These are phyloP conservation scores for Isichthys henryi DNA, from an alignment of 2,113 vertebrate species.

Conservation along the genomic window DNA sequence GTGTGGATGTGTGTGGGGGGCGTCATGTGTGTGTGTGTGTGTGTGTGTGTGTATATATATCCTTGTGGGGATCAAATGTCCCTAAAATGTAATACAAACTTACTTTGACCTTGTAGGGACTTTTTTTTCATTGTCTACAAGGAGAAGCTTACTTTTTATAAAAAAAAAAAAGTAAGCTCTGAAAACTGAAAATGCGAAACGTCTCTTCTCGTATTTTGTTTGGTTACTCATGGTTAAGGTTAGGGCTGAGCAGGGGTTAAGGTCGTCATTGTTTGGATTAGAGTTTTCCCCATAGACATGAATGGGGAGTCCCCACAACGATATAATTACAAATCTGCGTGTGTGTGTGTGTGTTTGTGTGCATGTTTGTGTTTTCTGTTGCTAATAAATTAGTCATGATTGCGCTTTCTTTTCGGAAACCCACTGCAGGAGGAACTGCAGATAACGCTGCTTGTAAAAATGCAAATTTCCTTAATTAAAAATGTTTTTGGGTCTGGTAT, in stretches of 20 bases:
- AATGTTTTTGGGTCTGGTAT: slow-evolving; percentile 16
- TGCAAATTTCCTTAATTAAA: slow-evolving; percentile 31
- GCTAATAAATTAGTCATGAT: slow-evolving; percentile 24
- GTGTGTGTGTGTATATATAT: neutral
- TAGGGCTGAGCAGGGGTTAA: neutral
- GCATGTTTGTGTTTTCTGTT: slow-evolving; percentile 24
- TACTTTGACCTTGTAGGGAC: neutral
- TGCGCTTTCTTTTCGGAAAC: slow-evolving; percentile 12
- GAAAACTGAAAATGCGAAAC: neutral
- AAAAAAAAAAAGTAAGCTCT: no score
- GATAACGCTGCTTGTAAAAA: slow-evolving; percentile 41
- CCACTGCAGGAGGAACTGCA: slow-evolving; percentile 33
- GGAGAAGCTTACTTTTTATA: neutral
- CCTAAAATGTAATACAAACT: neutral
- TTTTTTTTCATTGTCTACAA: neutral
- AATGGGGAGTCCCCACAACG: neutral
- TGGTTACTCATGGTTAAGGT: neutral
- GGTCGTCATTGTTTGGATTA: neutral
- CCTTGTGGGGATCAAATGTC: neutral
- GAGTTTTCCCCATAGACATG: neutral
- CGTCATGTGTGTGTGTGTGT: neutral
- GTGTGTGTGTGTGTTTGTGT: neutral
- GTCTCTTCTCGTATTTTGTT: neutral
- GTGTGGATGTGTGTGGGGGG: neutral
- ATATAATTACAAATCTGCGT: neutral